phyloP scores from a whole-genome alignment of 2,888 invertebrate species.

The Conistra vaccinii region DNA sequence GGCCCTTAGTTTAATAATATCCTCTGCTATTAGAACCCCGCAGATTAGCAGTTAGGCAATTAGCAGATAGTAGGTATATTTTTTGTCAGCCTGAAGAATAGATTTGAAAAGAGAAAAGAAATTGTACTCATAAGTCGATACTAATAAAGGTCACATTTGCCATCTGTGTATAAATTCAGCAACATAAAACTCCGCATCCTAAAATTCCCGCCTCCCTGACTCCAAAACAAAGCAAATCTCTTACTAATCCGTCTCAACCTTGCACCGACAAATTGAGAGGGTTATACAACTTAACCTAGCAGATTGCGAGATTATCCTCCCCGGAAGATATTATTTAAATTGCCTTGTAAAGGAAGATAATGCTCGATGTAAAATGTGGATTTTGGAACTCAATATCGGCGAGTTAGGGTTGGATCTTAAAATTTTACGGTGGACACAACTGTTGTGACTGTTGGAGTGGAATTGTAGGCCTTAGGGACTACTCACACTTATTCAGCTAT shows the following conservation, averaged over 20 bases:
- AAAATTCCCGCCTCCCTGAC: not conserved
- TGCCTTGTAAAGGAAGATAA: slow-evolving; percentile 48
- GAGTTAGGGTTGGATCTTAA: slow-evolving; percentile 51
- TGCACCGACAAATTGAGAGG: slow-evolving; percentile 53
- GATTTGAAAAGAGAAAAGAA: not conserved
- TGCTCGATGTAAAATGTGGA: slow-evolving; percentile 48
- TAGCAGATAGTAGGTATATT: too few species aligned
- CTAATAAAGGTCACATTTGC: not conserved
- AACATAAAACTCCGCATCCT: not conserved
- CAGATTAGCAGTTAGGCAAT: too few species aligned
- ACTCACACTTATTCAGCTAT: too few species aligned
- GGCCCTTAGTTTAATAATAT: not conserved
- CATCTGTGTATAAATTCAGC: not conserved
- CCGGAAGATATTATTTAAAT: slow-evolving; percentile 64
- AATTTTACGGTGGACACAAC: slow-evolving; percentile 60
- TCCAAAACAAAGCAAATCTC: slow-evolving; percentile 45
- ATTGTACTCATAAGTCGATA: not conserved
- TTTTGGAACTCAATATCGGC: slow-evolving; percentile 59
- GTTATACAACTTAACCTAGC: slow-evolving; percentile 44
- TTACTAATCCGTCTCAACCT: slow-evolving; percentile 42
- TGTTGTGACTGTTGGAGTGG: slow-evolving; percentile 28
- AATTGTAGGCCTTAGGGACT: slow-evolving; percentile 15
- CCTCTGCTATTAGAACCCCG: not conserved
- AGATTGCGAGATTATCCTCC: slow-evolving; percentile 52
- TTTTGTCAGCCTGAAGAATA: not conserved